phyloP scores from a whole-genome alignment of 2,888 invertebrate genomes.

The Dolichomitus sp. region DNA sequence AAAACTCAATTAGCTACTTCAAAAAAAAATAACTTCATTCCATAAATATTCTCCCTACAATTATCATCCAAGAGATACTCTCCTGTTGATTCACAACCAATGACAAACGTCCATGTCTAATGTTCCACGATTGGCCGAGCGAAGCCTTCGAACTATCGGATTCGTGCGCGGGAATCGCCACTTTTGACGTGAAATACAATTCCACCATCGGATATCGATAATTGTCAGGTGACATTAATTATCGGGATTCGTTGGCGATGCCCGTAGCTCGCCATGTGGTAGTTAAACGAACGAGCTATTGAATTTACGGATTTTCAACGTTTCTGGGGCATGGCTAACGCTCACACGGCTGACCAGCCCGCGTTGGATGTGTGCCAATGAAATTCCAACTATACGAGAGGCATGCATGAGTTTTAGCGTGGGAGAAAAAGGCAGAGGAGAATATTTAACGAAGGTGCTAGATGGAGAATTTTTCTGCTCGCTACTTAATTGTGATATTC shows the following conservation, averaged over 20 bases:
- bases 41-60: too few species aligned
- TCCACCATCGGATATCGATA: slow-evolving; percentile 43
- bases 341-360: slow-evolving; percentile 41
- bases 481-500: not conserved
- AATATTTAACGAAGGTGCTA: slow-evolving; percentile 10
- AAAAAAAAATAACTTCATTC: not conserved
- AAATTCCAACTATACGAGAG: slow-evolving; percentile 68
- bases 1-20: slow-evolving; percentile 69
- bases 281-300: slow-evolving; percentile 22
- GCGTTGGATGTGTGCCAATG: slow-evolving; percentile 78
- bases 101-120: not conserved
- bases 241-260: slow-evolving; percentile 20
- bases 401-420: slow-evolving; percentile 32
- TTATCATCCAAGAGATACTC: too few species aligned
- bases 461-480: not conserved
- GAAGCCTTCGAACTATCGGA: not conserved
- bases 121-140: not conserved
- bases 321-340: slow-evolving; percentile 69
- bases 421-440: slow-evolving; percentile 27
- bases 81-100: not conserved
- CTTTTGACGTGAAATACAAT: slow-evolving; percentile 22
- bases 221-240: slow-evolving; percentile 34
- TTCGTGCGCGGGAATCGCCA: not conserved
- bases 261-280: not conserved
- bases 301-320: slow-evolving; percentile 68